Base-by-base conservation (phyloP, 2,797 vertebrate species). In the Aeoliscus strigatus region DNA sequence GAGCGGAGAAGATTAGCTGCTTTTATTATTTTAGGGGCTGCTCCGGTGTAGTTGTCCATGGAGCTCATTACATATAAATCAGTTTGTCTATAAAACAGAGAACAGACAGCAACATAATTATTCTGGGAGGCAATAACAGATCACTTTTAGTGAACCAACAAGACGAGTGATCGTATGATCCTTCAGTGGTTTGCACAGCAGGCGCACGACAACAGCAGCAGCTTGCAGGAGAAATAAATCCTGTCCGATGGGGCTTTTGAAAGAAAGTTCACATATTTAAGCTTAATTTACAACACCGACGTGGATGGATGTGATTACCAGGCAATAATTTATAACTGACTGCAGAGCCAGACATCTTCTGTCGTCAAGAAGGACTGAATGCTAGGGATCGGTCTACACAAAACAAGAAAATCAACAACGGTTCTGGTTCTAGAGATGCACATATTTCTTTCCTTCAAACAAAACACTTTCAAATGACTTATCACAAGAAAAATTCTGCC, bases 91-190 rank as follows among this genome's bases (percentile, higher is more conserved):
- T 26, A 16, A 21, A 13, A 34, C 8, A 25, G 12, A 23, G 14
- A 47, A 5, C 17, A 44, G 18, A 42, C 32, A 36, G 32, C 24
- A 25, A 14, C 27, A 9, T 44, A 51, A 42, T 54, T 12, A 61
- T 40, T 15, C 15, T 9, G 26, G 27, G 27, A 40, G 27, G 27
- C 27, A 18, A 6, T 25, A 25, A 7, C 6, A 25, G 18, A 21
- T 21, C 18, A 3, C 18, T 6, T 21, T 21, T 9, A 6, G 9
- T 8, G 2, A 8, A 29, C 13, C 15, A 6, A 27, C 9, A 27
- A 28, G 17, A 40, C 6, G 3, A 40, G 2, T 8, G 15, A 29
- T 29, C 28, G 16, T 40, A 21, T 40, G 15, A 15, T 40, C 27
- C 16, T n/a, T 2, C 26, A 12, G 39, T 13, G 27, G 16, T 40